These are phyloP conservation scores for Anorthoa munda DNA, from an alignment of 2,888 invertebrate genomes.

Conservation along the genomic window DNA sequence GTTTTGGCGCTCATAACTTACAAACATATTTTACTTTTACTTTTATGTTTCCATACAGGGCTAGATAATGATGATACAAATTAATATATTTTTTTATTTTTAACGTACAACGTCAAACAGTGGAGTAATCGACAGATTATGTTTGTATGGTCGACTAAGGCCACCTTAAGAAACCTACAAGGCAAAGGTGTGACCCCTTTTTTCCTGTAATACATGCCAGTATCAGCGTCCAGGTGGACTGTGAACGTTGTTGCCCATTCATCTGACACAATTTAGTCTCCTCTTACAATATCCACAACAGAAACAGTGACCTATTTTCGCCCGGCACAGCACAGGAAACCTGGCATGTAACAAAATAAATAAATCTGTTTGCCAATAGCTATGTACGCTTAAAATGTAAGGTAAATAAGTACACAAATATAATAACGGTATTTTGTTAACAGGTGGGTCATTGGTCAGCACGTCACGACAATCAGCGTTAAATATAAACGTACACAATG, in stretches of 20 bases:
- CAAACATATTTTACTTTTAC: too few relatives aligned
- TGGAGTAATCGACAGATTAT: too few relatives aligned
- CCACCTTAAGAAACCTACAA: not conserved
- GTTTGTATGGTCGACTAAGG: too few relatives aligned
- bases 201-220: not conserved
- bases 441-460: slow-evolving; percentile 69
- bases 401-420: slow-evolving; percentile 50
- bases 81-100: too few relatives aligned
- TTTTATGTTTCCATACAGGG: too few relatives aligned
- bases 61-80: too few relatives aligned
- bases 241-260: not conserved
- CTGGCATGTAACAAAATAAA: slow-evolving; percentile 46
- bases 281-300: slow-evolving; percentile 20
- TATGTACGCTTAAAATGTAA: slow-evolving; percentile 43
- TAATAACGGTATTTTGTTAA: slow-evolving; percentile 74
- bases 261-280: slow-evolving; percentile 45
- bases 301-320: slow-evolving; percentile 50
- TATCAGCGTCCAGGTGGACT: slow-evolving; percentile 19
- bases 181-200: not conserved
- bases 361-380: slow-evolving; percentile 50
- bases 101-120: too few relatives aligned
- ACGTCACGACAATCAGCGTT: slow-evolving; percentile 74
- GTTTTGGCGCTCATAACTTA: too few relatives aligned
- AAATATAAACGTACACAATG: slow-evolving; percentile 74
- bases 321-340: slow-evolving; percentile 37